Evolutionary conservation across 2,888 invertebrate genomes (phyloP).

Genomic region (Octonoba sinensis): DNA sequence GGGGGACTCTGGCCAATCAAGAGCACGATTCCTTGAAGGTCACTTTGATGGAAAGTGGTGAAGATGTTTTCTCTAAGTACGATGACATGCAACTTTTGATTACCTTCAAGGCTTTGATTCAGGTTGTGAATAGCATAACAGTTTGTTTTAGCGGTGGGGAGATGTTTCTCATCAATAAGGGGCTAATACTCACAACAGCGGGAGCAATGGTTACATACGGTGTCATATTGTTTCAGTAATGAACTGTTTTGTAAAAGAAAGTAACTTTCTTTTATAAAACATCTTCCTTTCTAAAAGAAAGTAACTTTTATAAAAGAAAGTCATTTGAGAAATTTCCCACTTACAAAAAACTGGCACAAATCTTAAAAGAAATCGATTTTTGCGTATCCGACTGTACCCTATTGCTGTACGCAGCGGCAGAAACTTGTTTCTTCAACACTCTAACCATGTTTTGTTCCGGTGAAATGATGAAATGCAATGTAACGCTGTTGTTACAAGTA

Average conservation of each 20-base stretch:
- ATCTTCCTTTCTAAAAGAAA: too few relatives aligned
- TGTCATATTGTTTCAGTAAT: slow-evolving; percentile 20
- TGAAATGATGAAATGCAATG: not conserved
- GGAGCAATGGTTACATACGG: slow-evolving; percentile 40
- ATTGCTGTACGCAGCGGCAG: slow-evolving; percentile 21
- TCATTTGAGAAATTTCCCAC: slow-evolving; percentile 4
- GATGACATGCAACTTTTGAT: not conserved
- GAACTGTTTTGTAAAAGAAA: too few relatives aligned
- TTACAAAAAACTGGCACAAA: slow-evolving; percentile 14
- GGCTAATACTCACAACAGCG: slow-evolving; percentile 24
- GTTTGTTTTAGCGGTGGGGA: slow-evolving; percentile 22
- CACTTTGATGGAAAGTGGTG: not conserved
- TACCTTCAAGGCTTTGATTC: slow-evolving; percentile 8
- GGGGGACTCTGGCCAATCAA: slow-evolving; percentile 3
- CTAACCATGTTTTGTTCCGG: not conserved
- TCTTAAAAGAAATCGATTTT: slow-evolving; percentile 16
- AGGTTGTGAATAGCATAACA: not conserved
- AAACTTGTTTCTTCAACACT: slow-evolving; percentile 29
- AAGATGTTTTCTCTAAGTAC: not conserved
- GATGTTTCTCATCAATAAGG: slow-evolving; percentile 23
- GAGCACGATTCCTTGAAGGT: slow-evolving; percentile 16
- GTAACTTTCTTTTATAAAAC: too few relatives aligned
- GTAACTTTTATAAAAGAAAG: too few relatives aligned
- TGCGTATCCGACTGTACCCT: slow-evolving; percentile 7
- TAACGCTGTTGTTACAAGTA: not conserved